Conservation (phyloP, 2,113 vertebrate species). For the Sminthopsis crassicaudata region DNA sequence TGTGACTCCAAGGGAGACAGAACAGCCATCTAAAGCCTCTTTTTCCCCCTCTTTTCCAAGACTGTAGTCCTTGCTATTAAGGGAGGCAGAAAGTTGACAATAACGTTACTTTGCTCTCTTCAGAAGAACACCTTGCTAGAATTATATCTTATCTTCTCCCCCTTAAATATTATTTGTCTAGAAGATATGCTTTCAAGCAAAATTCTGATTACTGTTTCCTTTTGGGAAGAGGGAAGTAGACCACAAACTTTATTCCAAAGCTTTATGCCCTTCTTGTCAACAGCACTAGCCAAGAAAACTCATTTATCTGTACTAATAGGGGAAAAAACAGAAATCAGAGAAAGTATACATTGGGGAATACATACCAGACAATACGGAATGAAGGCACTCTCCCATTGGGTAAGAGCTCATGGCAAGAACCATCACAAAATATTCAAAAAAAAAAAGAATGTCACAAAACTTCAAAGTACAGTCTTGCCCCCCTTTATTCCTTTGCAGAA, state of each 20-base stretch:
- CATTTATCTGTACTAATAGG: no score
- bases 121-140: background rate
- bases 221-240: no score
- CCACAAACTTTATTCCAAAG: no score
- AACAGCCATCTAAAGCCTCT: background rate
- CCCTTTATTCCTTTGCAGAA: no score
- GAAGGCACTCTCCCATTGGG: background rate
- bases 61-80: background rate
- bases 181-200: background rate
- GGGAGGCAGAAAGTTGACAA: background rate
- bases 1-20: background rate
- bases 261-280: no score
- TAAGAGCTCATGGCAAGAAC: background rate
- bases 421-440: background rate
- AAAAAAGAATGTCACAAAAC: background rate
- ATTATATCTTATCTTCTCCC: no score
- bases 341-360: no score
- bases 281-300: no score
- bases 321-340: no score
- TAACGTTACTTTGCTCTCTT: background rate
- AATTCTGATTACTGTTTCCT: background rate
- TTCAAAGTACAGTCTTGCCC: no score
- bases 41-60: background rate
- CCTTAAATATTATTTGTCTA: no score
- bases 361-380: background rate